Base-by-base conservation (phyloP, 2,888 invertebrate species). In the Cryptosula pallasiana region DNA sequence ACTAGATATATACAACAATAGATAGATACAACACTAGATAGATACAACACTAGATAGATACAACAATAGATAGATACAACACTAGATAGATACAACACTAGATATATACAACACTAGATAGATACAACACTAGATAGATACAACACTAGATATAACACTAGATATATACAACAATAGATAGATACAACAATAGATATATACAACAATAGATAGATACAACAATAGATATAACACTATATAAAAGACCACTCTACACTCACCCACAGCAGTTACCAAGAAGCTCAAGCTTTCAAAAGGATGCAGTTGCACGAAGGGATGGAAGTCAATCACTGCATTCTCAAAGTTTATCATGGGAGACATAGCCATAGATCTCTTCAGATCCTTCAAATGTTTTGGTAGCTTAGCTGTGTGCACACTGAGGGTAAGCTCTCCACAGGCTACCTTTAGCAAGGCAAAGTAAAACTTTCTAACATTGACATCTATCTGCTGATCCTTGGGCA, bases 281-380 rank as follows among this genome's bases (percentile, higher is more conserved):
- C n/a, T 63, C 32, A 63, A 32, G 27, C 63, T 63, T n/a, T 63
- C 63, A 32, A 63, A 63, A 5, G 63, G 63, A 27, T 63, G 63
- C 20, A 63, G 29, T 32, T 63, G 63, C 2, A 25, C 29, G n/a
- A 63, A 63, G 2, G 63, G 63, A 5, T 63, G 29, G 32, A 99
- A 87, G 81, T 95, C 93, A 20, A 99, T 93, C 57, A 91, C 89
- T 20, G 97, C 98, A 85, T 98, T 95, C 86, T 98, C 98, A 86
- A 99, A 99, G 82, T 92, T 92, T 77, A 98, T 92, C 73, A 99
- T 87, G 58, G 63, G 27, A 25, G 93, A 94, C 58, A 97, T 87
- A 0, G 94, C 93, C 72, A 95, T 87, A 75, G 91, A 90, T 74
- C 91, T 89, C 87, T 97, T 97, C 72, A 96, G 90, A 75, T 88